These are phyloP conservation scores for Hylomyscus alleni DNA, from an alignment of 2,797 vertebrate species.

Conservation along the genomic window DNA sequence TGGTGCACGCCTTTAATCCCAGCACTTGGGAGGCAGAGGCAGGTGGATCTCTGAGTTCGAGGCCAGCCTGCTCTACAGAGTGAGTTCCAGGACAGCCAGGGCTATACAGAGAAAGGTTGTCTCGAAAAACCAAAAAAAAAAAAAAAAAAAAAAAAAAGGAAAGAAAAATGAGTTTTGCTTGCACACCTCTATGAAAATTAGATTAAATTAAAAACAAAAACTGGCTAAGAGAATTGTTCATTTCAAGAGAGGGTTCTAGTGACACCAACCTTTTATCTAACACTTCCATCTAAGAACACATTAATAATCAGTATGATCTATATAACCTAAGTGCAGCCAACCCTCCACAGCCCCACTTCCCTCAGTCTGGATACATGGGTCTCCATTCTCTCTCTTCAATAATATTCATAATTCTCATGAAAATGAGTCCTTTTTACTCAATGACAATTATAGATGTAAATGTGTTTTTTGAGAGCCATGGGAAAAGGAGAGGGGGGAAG, in stretches of 20 bases:
- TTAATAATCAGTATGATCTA: not conserved
- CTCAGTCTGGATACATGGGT: fast-evolving
- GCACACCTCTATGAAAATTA: not conserved
- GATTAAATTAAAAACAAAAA: not conserved
- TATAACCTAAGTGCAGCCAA: not conserved
- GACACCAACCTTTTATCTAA: not conserved
- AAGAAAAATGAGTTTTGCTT: not conserved
- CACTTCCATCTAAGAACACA: not conserved
- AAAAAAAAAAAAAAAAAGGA: not conserved
- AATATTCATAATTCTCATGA: not conserved
- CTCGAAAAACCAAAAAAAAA: no score
- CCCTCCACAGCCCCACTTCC: no score
- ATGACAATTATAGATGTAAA: not conserved
- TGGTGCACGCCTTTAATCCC: no score
- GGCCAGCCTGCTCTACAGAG: no score
- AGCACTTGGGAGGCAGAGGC: no score
- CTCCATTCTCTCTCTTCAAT: not conserved
- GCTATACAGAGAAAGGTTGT: no score
- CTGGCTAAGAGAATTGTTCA: not conserved
- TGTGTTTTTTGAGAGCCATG: not conserved
- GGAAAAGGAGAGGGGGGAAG: not conserved
- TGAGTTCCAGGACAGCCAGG: no score
- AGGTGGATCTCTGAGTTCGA: no score
- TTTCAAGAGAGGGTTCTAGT: not conserved
- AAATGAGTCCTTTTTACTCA: not conserved